phyloP scores from a whole-genome alignment of 2,113 vertebrate species.

The Hydropotes inermis region DNA sequence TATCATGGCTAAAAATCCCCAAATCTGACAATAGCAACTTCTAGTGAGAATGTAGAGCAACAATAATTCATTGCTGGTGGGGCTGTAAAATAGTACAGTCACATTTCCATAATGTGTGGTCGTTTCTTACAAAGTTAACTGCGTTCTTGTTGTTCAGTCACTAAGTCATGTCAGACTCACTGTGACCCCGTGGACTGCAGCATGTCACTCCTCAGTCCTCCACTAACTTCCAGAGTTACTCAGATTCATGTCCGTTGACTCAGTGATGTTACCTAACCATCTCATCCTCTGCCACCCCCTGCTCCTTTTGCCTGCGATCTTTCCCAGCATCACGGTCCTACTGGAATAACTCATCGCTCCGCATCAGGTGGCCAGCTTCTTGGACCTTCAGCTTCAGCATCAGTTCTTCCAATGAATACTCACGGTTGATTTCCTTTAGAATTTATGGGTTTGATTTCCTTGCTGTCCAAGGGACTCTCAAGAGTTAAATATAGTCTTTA shows the following conservation, averaged over 20 bases:
- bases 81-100: not conserved
- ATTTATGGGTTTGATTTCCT: not conserved
- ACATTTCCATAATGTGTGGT: not conserved
- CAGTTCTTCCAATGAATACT: not conserved
- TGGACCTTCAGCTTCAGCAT: not conserved
- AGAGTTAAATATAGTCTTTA: not conserved
- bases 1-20: not conserved
- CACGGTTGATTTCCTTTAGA: not conserved
- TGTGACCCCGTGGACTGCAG: not conserved
- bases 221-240: not conserved
- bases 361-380: not conserved
- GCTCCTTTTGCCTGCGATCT: not conserved
- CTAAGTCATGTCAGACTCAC: accelerated
- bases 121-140: not conserved
- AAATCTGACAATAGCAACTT: not conserved
- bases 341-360: not conserved
- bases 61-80: no score
- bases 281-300: not conserved
- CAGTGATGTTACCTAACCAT: not conserved
- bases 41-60: not conserved
- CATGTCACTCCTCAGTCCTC: not conserved
- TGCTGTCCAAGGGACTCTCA: not conserved
- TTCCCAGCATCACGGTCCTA: not conserved
- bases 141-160: accelerated
- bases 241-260: not conserved